phyloP scores from a whole-genome alignment of 2,888 invertebrate species.

The Schizotus pectinicornis region DNA sequence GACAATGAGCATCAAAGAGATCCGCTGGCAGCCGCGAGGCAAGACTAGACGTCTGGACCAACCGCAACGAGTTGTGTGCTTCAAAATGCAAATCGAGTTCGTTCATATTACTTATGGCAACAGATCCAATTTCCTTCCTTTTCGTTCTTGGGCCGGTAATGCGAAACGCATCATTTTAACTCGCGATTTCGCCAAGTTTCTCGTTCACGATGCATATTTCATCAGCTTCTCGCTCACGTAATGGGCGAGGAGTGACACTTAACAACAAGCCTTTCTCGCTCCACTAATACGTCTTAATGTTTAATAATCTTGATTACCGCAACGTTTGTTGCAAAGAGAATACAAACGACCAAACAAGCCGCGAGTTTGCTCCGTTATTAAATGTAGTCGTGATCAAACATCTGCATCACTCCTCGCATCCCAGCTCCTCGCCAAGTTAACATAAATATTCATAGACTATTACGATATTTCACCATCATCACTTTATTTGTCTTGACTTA shows the following conservation, averaged over 20 bases:
- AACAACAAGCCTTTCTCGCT: background rate
- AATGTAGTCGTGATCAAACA: slow-evolving; percentile 18
- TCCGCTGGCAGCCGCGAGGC: background rate
- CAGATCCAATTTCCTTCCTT: slow-evolving; percentile 21
- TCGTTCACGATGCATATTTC: slow-evolving; percentile 3
- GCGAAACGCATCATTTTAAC: slow-evolving; percentile 5
- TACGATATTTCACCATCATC: no score
- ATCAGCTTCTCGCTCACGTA: no score
- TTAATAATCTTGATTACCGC: slow-evolving; percentile 24
- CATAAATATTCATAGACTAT: slow-evolving; percentile 4
- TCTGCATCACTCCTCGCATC: slow-evolving; percentile 6
- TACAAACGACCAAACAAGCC: slow-evolving; percentile 26
- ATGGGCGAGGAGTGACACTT: background rate
- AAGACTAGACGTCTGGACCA: slow-evolving; percentile 20
- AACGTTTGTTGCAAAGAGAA: slow-evolving; percentile 9
- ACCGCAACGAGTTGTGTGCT: slow-evolving; percentile 9
- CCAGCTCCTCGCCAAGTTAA: background rate
- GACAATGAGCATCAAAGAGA: slow-evolving; percentile 8
- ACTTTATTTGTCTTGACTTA: no score
- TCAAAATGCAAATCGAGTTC: slow-evolving; percentile 27
- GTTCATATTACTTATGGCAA: slow-evolving; percentile 21
- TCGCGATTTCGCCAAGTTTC: slow-evolving; percentile 10
- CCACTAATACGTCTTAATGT: slow-evolving; percentile 21
- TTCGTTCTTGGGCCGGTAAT: slow-evolving; percentile 17
- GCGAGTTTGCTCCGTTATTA: slow-evolving; percentile 23